These are phyloP conservation scores for Spilosoma lubricipeda DNA, from an alignment of 2,888 invertebrate genomes.

Conservation along the genomic window DNA sequence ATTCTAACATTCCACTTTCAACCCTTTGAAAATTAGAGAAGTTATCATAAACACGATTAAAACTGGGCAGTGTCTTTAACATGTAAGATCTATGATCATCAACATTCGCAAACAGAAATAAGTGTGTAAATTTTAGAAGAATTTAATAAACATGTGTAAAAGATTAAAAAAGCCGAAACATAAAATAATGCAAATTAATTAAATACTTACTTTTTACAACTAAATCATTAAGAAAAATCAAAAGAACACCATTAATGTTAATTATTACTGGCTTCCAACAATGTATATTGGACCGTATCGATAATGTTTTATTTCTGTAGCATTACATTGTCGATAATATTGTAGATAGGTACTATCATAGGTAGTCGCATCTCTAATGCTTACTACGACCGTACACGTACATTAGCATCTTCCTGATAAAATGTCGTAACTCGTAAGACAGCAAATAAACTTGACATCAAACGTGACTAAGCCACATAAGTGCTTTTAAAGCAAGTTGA, in stretches of 20 bases:
- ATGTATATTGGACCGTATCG: too few species aligned
- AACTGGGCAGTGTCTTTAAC: neutral
- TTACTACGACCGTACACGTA: conserved; percentile 16
- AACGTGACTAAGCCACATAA: conserved; percentile 39
- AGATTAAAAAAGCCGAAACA: too few species aligned
- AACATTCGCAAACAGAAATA: neutral
- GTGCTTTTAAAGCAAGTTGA: conserved; percentile 44
- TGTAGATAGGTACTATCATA: neutral
- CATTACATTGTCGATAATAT: too few species aligned
- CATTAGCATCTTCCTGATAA: conserved; percentile 40
- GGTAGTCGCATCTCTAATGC: conserved; percentile 7
- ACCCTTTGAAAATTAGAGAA: too few species aligned
- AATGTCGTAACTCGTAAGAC: conserved; percentile 39
- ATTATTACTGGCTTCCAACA: too few species aligned
- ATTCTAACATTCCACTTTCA: too few species aligned
- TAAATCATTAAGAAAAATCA: neutral
- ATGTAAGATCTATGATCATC: too few species aligned
- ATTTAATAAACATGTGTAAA: neutral
- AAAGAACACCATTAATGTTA: too few species aligned
- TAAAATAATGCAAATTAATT: too few species aligned
- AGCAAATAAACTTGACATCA: conserved; percentile 42
- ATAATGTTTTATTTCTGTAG: neutral
- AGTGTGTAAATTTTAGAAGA: neutral
- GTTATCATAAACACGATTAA: neutral
- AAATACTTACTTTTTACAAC: too few species aligned